Evolutionary conservation across 2,888 invertebrate genomes (phyloP).

Genomic region (Chrysodeixis includens): DNA sequence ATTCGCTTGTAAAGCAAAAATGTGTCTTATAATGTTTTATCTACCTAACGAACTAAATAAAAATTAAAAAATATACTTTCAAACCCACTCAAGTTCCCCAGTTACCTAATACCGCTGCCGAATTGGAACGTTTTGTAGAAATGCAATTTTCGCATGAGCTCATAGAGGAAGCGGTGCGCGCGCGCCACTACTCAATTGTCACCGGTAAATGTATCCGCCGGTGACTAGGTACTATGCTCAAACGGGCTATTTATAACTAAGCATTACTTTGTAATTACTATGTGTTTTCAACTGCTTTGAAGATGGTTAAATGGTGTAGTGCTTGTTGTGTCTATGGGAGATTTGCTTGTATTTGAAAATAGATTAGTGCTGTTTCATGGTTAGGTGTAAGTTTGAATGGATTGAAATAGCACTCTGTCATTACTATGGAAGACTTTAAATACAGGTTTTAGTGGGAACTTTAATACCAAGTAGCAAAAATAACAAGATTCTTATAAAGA

Average conservation of each 20-base stretch:
- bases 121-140: constrained; percentile 66
- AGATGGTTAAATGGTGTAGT: not conserved
- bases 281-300: constrained; percentile 17
- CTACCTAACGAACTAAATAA: no score
- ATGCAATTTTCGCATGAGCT: constrained; percentile 73
- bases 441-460: no score
- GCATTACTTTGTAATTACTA: constrained; percentile 15
- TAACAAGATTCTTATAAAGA: no score
- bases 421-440: no score
- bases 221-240: constrained; percentile 33
- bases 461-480: no score
- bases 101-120: constrained; percentile 8
- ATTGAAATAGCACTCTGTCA: no score
- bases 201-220: constrained; percentile 62
- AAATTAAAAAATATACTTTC: no score
- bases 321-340: not conserved
- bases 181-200: constrained; percentile 64
- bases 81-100: no score
- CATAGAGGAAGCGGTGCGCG: constrained; percentile 71
- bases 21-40: no score
- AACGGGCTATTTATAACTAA: constrained; percentile 43
- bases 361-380: not conserved
- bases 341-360: not conserved
- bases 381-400: no score
- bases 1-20: no score